Conservation (phyloP, 2,797 vertebrate genomes). For the Falco peregrinus region DNA sequence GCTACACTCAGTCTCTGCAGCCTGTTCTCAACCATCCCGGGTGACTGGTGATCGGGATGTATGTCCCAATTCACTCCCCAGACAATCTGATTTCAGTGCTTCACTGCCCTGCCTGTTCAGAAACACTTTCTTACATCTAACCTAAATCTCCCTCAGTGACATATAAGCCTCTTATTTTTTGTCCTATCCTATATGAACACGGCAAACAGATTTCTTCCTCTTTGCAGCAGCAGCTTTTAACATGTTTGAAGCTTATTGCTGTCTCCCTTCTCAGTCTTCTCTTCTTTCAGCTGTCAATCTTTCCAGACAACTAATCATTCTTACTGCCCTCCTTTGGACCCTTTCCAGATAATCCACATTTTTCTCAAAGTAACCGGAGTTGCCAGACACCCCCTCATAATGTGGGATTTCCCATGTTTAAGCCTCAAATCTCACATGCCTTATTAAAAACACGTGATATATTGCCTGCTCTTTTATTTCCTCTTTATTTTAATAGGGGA, state of each 20-base stretch:
- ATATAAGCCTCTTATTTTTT: background rate
- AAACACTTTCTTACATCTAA: background rate
- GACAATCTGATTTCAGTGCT: background rate
- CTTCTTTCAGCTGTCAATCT: background rate
- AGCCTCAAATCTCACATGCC: conserved; percentile 11
- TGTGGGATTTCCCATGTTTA: background rate
- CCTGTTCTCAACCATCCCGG: background rate
- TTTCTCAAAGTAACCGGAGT: background rate
- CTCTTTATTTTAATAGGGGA: background rate
- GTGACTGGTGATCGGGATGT: background rate
- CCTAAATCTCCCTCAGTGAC: background rate
- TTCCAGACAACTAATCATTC: background rate
- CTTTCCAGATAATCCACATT: background rate
- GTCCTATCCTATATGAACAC: background rate
- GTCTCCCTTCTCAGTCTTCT: background rate
- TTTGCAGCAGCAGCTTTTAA: background rate
- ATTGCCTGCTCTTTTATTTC: background rate
- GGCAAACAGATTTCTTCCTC: background rate
- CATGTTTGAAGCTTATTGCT: background rate
- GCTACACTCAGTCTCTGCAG: background rate
- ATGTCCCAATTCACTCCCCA: background rate
- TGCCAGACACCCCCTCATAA: background rate
- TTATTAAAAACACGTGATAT: conserved; percentile 1
- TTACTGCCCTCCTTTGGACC: background rate
- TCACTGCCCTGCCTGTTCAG: background rate